Evolutionary conservation across 1,140 invertebrate species (phyloP), one percentile per base, ranked within the genome.

Genomic region (Apocrypta bakeri): DNA sequence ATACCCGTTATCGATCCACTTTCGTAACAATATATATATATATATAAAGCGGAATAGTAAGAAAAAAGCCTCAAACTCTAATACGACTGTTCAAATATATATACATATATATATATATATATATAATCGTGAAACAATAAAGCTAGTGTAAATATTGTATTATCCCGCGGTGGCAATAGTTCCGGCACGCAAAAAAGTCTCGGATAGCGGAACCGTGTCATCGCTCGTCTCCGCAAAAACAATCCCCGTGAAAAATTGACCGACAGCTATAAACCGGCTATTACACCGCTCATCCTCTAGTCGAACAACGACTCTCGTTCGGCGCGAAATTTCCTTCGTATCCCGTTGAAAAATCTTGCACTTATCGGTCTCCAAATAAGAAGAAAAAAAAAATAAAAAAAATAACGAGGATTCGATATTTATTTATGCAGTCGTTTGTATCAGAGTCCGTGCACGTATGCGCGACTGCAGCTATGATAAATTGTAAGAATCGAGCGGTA

Each of bases 121-220:
- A n/a, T n/a, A n/a, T n/a, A n/a, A n/a, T n/a, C n/a, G n/a, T n/a
- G n/a, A 17, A 56, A 56, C 48, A n/a, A n/a, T 56, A 4, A 56
- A 71, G 64, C 2, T n/a, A 37, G 1, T 61, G 68, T 72, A 66
- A 37, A 79, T 79, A 79, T 79, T 71, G 77, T 79, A 79, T 56
- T 31, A 68, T 25, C 27, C 7, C 37, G 37, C 29, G 33, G 17
- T 31, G 27, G 31, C 4, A 9, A 4, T 9, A 64, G 24, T 25
- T 61, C 61, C n/a, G 14, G 21, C 12, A 40, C 27, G 21, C 24
- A 29, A 68, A 68, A n/a, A 8, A 27, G 29, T n/a, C 33, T 0
- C 31, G 75, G 61, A 40, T 11, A 71, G 33, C 66, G 66, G 77
- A 69, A 69, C 66, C 66, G 66, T 25, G 37, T 31, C 11, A 31